Evolutionary conservation across 2,113 vertebrate genomes (phyloP), one percentile per base, ranked within the genome.

Genomic region (Fregetta grallaria): DNA sequence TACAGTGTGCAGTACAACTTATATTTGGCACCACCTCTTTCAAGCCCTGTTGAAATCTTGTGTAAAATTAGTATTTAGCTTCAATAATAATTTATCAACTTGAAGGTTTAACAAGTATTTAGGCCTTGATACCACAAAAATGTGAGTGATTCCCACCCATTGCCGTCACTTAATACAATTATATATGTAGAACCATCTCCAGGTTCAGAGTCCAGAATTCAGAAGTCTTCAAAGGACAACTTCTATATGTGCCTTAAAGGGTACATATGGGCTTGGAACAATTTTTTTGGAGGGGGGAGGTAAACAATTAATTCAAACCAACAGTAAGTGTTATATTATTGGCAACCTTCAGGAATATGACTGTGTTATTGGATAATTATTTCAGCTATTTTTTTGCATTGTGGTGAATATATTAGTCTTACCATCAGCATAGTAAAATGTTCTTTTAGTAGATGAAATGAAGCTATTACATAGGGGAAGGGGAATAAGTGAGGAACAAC

Each of bases 251-350:
- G 22, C 21, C 75, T 59, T 86, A 63, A 65, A 77, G 27, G 12
- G n/a, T 32, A 75, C 22, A 7, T 25, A 61, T 0, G 0, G 9
- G 17, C 38, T 80, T 73, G 40, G 20, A 79, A 59, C 9, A 32
- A 30, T 72, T 92, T 50, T 11, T 44, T 44, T 44, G 44, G 44
- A 32, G 22, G 13, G 7, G 32, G 16, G 14, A 4, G 4, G 4
- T 38, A 55, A 44, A 62, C 5, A 56, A 71, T 67, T 86, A 86
- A 76, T 75, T 88, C 5, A 32, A 53, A 53, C 4, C 61, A 56
- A 71, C 6, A 49, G 7, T 34, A 71, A 91, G 29, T 17, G 25
- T 63, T 67, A 9, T 6, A 32, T 47, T 67, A 23, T 12, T 90
- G 18, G 7, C 17, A 83, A 50, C 40, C 12, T 55, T 70, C 36